Evolutionary conservation across 2,797 vertebrate genomes (phyloP), one percentile per base, ranked within the genome.

Genomic region (Galago senegalensis): DNA sequence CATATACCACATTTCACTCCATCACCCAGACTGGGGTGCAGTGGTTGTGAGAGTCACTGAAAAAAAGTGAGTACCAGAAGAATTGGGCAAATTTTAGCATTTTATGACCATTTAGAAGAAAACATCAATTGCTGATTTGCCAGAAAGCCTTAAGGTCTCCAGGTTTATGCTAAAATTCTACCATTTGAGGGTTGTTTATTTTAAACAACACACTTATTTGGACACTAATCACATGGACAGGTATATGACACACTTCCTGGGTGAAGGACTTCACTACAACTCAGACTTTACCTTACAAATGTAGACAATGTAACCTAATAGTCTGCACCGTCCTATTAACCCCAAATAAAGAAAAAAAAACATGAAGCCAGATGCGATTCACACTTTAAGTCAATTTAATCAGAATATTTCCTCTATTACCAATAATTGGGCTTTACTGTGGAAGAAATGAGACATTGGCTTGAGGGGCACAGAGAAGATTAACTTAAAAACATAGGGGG

Each of bases 371-470:
- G 65, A 61, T 92, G 76, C 17, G 69, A 91, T 46, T 79, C 27
- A 95, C 13, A 90, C 23, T 63, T 65, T 82, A 85, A 90, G 46
- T 84, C 76, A 93, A 87, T 81, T 81, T 91, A 80, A 88, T 91
- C 75, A 63, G 56, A 72, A 81, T 76, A 5, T 29, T 85, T 70
- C 17, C n/a, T 85, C 7, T 17, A 10, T 95, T 81, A 73, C 13
- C 94, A 87, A 70, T 87, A 79, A 58, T 76, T 43, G 25, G 3
- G 23, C 31, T 90, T 53, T 18, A 65, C 21, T 92, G 3, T 83
- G 37, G 61, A 91, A 87, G 12, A 93, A 97, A 46, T 93, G 14
- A 4, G 80, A 87, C 37, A 84, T 40, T 87, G 60, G 21, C 18
- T 49, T 49, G n/a, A 94, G n/a, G 40, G 65, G 12, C 27, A 95